A percentile compares a stretch with the other conserved stretches of the same genome.
Conservation (phyloP, 2,888 invertebrate species). For the Clepsis dumicolana region DNA sequence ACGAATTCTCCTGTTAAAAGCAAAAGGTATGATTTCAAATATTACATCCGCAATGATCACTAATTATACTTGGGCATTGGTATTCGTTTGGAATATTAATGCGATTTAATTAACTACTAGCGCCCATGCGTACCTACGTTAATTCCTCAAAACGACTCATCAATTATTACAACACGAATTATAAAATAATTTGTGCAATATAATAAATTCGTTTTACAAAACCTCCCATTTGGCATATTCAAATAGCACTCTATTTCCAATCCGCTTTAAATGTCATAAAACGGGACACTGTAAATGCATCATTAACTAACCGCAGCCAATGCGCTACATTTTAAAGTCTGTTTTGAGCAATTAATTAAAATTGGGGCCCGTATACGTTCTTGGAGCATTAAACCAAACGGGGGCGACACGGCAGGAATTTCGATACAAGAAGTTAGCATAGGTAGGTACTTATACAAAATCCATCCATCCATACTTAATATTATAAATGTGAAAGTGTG, state of each 20-base stretch:
- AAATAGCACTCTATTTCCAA: not conserved
- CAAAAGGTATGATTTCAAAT: no score
- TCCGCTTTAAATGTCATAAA: conserved; percentile 26
- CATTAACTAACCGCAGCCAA: conserved; percentile 7
- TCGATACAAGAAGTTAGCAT: no score
- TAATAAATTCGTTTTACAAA: not conserved
- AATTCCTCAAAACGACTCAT: not conserved
- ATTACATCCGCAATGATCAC: no score
- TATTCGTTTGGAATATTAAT: no score
- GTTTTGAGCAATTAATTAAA: not conserved
- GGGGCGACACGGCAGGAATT: not conserved
- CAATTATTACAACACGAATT: not conserved
- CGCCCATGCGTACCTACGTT: no score
- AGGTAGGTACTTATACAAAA: no score
- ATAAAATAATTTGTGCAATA: not conserved
- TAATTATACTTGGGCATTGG: no score
- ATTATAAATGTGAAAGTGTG: no score
- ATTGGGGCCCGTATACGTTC: not conserved
- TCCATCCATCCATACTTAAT: no score
- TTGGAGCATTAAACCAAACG: not conserved
- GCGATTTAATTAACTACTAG: not conserved
- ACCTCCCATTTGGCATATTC: not conserved
- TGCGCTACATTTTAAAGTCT: conserved; percentile 12
- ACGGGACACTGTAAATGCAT: not conserved
- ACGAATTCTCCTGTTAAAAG: no score